Evolutionary conservation across 1,140 invertebrate genomes (phyloP), one percentile per base, ranked within the genome.

Genomic region (Camponotus floridanus): DNA sequence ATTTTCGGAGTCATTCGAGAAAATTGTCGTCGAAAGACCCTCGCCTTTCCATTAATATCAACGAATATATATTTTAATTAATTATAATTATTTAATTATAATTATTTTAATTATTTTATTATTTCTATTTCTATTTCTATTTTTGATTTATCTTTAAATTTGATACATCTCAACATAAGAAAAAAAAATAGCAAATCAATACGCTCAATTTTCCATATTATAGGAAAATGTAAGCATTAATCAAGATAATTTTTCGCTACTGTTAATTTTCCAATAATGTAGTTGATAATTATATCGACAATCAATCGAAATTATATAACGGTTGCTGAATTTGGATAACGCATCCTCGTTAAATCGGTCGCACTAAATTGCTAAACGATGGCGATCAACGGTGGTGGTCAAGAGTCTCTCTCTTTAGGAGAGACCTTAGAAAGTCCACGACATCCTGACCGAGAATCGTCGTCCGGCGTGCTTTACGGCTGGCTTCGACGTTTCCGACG

Each of bases 361-460:
- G 64, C 42, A 45, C 42, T n/a, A 57, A 36, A 57, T 67, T 42
- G 73, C 55, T 65, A 48, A 78, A 78, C n/a, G 15, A 18, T 11
- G 31, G 7, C 81, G 84, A 59, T 26, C 26, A 26, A 26, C 26
- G 26, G 26, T 80, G 76, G 9, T 45, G 7, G 73, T 89, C 87
- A 65, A 83, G 79, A 48, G 11, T n/a, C 62, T 68, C 48, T 68
- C 48, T 51, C 61, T 57, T 42, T 62, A 84, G 64, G 45, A 68
- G 62, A 67, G 42, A 87, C 78, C 88, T 87, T 90, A 90, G 89
- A 90, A 90, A 90, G 80, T 90, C 85, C n/a, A 57, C 88, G 91
- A 91, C 88, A 91, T 92, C 91, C 87, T 91, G 85, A 90, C 91
- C 90, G 90, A 86, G 90, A 91, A 92, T 91, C 91, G 84, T 90